Percentiles rank a stretch among this genome's conserved stretches.
Evolutionary conservation across 2,888 invertebrate species (phyloP).

Genomic region (Choristoneura rosaceana): DNA sequence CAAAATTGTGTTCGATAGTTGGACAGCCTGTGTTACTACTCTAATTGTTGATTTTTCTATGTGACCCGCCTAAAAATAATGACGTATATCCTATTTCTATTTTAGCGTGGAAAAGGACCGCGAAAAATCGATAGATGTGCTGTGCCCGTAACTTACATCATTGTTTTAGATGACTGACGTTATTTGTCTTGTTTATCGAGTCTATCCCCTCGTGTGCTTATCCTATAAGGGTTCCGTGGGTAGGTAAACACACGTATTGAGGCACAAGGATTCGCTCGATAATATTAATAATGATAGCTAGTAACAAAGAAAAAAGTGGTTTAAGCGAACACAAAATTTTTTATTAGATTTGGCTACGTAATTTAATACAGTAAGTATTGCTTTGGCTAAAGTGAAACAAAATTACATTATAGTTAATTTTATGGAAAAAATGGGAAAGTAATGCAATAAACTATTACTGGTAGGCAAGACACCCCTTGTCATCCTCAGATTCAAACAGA

Average conservation of each 20-base stretch:
- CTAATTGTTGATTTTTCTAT: no score
- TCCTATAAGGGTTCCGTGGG: not conserved
- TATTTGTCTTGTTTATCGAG: not conserved
- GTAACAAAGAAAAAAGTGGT: constrained; percentile 5
- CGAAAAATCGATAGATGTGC: not conserved
- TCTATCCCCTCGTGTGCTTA: not conserved
- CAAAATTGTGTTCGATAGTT: no score
- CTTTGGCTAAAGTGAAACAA: not conserved
- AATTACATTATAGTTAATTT: not conserved
- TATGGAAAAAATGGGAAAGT: no score
- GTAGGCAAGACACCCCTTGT: no score
- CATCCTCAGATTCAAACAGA: no score
- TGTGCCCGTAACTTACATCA: not conserved
- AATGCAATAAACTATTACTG: no score
- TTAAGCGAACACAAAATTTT: not conserved
- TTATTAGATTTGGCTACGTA: not conserved
- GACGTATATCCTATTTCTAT: no score
- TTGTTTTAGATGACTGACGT: constrained; percentile 1
- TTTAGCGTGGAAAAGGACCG: not conserved
- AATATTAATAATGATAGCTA: constrained; percentile 5
- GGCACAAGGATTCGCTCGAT: not conserved
- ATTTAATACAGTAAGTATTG: not conserved
- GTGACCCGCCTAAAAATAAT: no score
- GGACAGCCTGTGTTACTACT: no score
- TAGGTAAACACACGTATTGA: constrained; percentile 3